Conservation (phyloP, 2,797 vertebrate genomes). For the Scolopax rusticola region DNA sequence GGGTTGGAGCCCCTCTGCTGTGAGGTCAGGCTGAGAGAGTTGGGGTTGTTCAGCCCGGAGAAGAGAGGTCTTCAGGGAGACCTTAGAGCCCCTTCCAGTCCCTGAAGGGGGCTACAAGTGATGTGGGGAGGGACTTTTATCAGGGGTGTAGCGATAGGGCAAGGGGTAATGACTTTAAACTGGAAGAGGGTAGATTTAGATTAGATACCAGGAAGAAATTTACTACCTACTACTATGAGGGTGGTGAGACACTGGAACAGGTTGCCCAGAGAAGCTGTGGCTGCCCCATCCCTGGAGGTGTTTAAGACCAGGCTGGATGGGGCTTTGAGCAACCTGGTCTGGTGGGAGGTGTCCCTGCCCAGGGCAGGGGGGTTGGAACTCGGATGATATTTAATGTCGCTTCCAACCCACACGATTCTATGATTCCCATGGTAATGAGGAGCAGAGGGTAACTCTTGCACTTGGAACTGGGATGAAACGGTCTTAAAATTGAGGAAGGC, state of each 20-base stretch:
- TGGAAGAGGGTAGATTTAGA: background rate
- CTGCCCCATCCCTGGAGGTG: background rate
- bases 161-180: background rate
- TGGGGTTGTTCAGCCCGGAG: background rate
- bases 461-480: rapidly evolving
- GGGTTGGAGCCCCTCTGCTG: background rate
- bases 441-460: rapidly evolving
- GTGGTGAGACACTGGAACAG: background rate
- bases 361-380: background rate
- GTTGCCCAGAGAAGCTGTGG: background rate
- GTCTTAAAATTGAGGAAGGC: rapidly evolving
- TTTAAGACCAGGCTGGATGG: background rate
- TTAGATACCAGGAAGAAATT: background rate
- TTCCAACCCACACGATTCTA: background rate
- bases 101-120: background rate
- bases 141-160: background rate
- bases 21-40: background rate
- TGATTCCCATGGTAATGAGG: too few relatives aligned
- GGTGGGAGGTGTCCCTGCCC: background rate
- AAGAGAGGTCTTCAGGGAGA: background rate
- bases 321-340: background rate
- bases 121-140: background rate
- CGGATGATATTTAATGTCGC: background rate
- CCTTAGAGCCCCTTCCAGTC: background rate
- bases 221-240: background rate